A percentile compares a stretch with the other conserved stretches of the same genome.
Evolutionary conservation across 2,797 vertebrate genomes (phyloP).

Genomic region (Amphiprion clarkii): DNA sequence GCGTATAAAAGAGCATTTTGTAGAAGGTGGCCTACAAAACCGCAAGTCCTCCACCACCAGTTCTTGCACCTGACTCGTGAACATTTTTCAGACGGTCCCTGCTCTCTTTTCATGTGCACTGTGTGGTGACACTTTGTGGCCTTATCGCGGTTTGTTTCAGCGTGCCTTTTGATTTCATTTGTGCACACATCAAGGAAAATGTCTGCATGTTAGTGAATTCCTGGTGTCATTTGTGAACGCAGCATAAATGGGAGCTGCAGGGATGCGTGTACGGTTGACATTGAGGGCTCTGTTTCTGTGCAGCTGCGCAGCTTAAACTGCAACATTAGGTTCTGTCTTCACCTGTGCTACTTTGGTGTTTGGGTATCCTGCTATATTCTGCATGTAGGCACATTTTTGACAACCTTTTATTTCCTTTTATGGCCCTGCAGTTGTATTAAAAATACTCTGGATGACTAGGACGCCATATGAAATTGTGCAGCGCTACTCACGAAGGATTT

Average conservation of each 20-base stretch:
- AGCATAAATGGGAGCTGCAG: background rate
- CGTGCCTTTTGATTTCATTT: background rate
- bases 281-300: background rate
- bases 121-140: background rate
- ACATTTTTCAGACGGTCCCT: background rate
- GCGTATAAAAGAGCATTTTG: background rate
- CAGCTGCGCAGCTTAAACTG: background rate
- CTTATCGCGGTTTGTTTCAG: no score
- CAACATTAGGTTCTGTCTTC: conserved; percentile 3
- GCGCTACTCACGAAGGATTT: background rate
- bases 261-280: background rate
- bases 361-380: background rate
- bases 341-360: background rate
- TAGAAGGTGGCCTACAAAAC: background rate
- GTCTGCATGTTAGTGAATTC: background rate
- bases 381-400: background rate
- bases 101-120: background rate
- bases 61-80: background rate
- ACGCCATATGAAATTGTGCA: conserved; percentile 1
- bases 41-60: background rate
- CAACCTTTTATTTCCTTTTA: background rate
- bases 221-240: background rate
- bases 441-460: background rate
- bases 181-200: background rate
- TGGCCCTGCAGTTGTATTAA: background rate